A percentile compares a stretch with the other conserved stretches of the same genome.
Conservation (phyloP, 1,140 invertebrate genomes). For the Euura saliciscinereae region DNA sequence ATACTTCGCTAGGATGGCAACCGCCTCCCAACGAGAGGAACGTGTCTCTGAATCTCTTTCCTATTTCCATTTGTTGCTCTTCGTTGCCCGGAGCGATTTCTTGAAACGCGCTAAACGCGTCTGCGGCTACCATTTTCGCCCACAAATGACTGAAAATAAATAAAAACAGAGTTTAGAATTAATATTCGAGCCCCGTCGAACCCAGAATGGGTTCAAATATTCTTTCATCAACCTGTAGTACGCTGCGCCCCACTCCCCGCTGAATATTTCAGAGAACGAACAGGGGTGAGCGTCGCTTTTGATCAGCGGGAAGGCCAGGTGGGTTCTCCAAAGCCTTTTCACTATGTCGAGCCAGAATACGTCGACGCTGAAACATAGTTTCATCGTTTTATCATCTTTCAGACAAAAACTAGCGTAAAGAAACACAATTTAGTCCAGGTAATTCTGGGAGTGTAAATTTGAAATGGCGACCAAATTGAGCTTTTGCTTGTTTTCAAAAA, state of each 20-base stretch:
- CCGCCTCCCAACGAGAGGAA: conserved; percentile 85
- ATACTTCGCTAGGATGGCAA: conserved; percentile 80
- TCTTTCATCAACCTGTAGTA: conserved; percentile 64
- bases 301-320: conserved; percentile 74
- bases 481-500: too few relatives aligned
- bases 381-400: not conserved
- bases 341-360: conserved; percentile 84
- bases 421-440: not conserved
- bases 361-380: conserved; percentile 49
- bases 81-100: conserved; percentile 64
- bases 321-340: conserved; percentile 76
- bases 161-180: conserved; percentile 9
- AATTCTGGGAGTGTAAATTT: not conserved
- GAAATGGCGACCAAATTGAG: too few relatives aligned
- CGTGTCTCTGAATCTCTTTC: conserved; percentile 80
- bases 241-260: conserved; percentile 74
- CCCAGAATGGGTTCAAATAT: not conserved
- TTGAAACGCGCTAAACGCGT: conserved; percentile 84
- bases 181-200: not conserved
- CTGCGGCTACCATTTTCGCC: conserved; percentile 88
- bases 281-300: conserved; percentile 81
- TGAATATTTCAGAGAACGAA: conserved; percentile 77
- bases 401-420: too few relatives aligned
- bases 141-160: conserved; percentile 70
- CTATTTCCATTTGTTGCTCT: conserved; percentile 62